Evolutionary conservation across 2,888 invertebrate genomes (phyloP).

Genomic region (Drosophila formosana): DNA sequence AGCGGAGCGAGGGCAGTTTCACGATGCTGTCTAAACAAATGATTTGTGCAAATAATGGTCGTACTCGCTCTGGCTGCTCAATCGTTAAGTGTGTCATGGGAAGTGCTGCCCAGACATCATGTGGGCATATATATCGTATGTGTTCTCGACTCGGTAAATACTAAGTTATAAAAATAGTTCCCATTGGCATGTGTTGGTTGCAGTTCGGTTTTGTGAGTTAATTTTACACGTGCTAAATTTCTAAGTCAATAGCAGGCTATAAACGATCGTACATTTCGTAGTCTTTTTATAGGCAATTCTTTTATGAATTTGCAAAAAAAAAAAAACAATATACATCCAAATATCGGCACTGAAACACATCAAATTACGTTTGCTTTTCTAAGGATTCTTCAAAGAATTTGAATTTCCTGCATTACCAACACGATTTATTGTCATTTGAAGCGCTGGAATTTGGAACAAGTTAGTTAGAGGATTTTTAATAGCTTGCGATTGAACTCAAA

Average conservation of each 20-base stretch:
- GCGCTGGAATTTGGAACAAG: conserved; percentile 1
- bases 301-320: neutral
- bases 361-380: neutral
- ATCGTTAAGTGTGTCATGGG: conserved; percentile 38
- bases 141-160: conserved; percentile 4
- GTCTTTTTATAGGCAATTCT: conserved; percentile 10
- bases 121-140: neutral
- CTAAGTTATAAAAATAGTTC: conserved; percentile 19
- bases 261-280: neutral
- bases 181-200: conserved; percentile 4
- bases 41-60: conserved; percentile 18
- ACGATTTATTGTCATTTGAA: neutral
- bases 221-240: conserved; percentile 19
- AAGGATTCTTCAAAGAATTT: neutral
- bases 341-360: neutral
- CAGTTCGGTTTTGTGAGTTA: conserved; percentile 1
- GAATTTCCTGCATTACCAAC: neutral
- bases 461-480: neutral
- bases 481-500: too few relatives aligned
- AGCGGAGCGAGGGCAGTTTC: conserved; percentile 2
- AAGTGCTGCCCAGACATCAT: conserved; percentile 10
- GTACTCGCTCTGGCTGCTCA: conserved; percentile 8
- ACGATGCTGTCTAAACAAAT: conserved; percentile 30
- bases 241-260: conserved; percentile 5
- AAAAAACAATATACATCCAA: neutral